Conservation (phyloP, 2,888 invertebrate species). For the Drosophila birchii region DNA sequence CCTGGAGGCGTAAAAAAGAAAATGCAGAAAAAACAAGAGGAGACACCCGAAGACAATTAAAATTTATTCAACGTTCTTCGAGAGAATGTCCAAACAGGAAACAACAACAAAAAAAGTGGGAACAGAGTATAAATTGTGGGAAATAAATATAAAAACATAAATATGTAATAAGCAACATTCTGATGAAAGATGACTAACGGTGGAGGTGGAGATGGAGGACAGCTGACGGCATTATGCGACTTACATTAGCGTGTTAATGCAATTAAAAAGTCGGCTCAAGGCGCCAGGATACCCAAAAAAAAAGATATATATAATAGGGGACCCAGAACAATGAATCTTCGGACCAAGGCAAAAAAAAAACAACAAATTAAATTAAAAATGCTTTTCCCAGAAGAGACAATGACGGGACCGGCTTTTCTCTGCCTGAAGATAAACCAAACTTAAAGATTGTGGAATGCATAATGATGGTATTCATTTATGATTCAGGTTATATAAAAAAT, state of each 20-base stretch:
- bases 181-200: slow-evolving; percentile 16
- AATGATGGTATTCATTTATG: background rate
- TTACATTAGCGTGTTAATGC: slow-evolving; percentile 79
- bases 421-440: background rate
- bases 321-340: slow-evolving; percentile 45
- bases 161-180: slow-evolving; percentile 71
- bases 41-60: slow-evolving; percentile 76
- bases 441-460: slow-evolving; percentile 15
- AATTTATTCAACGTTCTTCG: slow-evolving; percentile 74
- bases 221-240: slow-evolving; percentile 68
- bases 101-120: background rate
- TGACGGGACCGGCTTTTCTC: too few relatives aligned
- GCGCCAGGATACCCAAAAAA: slow-evolving; percentile 23
- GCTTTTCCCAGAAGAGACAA: slow-evolving; percentile 50
- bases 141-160: slow-evolving; percentile 70
- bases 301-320: slow-evolving; percentile 52
- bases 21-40: slow-evolving; percentile 35
- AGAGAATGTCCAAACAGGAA: slow-evolving; percentile 28
- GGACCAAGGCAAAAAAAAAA: slow-evolving; percentile 36
- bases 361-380: slow-evolving; percentile 70
- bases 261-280: slow-evolving; percentile 74
- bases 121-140: slow-evolving; percentile 16
- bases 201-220: slow-evolving; percentile 1
- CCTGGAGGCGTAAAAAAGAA: slow-evolving; percentile 52
- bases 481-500: background rate